Conservation (phyloP, 2,888 invertebrate genomes). For the Disparrhopalites patrizii region DNA sequence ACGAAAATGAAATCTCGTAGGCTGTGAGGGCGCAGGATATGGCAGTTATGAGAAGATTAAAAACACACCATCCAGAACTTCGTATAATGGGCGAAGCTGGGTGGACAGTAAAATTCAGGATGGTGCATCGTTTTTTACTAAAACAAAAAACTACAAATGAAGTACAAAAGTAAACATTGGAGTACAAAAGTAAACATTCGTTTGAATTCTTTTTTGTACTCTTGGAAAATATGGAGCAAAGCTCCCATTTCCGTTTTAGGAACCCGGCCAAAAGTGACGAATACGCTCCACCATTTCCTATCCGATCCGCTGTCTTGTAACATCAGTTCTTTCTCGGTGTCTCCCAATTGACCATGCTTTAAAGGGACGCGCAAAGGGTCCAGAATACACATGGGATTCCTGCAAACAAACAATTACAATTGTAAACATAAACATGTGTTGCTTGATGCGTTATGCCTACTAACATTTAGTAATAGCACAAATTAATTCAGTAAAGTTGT, state of each 20-base stretch:
- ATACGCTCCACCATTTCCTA: conserved; percentile 29
- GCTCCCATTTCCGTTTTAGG: conserved; percentile 46
- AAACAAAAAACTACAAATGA: not conserved
- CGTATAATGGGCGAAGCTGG: conserved; percentile 34
- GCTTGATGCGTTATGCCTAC: too few relatives aligned
- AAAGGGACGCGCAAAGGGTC: conserved; percentile 21
- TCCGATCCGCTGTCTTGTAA: conserved; percentile 6
- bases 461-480: too few relatives aligned
- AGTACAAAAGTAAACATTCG: conserved; percentile 14
- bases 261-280: conserved; percentile 33
- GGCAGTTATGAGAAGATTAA: conserved; percentile 35
- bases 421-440: too few relatives aligned
- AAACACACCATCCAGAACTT: conserved; percentile 32
- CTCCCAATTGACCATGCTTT: conserved; percentile 10
- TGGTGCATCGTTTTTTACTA: conserved; percentile 27
- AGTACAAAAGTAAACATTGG: not conserved
- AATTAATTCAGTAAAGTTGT: too few relatives aligned
- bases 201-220: conserved; percentile 26
- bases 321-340: conserved; percentile 9
- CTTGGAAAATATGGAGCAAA: conserved; percentile 41
- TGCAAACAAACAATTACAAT: too few relatives aligned
- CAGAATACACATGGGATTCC: conserved; percentile 2
- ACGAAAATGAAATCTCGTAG: conserved; percentile 39
- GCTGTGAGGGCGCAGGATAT: conserved; percentile 41
- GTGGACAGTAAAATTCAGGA: conserved; percentile 38